Conservation (phyloP, 2,113 vertebrate genomes). For the Oncorhynchus tshawytscha region DNA sequence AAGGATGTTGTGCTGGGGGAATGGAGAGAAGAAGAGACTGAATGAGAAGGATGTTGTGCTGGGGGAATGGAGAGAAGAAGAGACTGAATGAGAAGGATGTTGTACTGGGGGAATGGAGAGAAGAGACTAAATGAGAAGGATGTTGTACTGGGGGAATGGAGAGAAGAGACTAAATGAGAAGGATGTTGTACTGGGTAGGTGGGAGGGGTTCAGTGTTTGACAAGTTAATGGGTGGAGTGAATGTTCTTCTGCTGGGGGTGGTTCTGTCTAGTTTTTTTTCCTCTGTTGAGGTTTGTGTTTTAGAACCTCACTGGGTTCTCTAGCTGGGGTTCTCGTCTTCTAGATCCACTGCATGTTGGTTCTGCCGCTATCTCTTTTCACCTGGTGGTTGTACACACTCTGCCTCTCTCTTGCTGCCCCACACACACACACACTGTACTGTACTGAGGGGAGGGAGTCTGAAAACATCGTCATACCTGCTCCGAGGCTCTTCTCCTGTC, state of each 20-base stretch:
- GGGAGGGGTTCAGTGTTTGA: no score
- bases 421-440: no score
- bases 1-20: background rate
- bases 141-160: background rate
- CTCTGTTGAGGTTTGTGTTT: background rate
- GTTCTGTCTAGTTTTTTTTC: no score
- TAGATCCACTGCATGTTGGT: background rate
- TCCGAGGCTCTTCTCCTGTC: background rate
- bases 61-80: background rate
- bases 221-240: no score
- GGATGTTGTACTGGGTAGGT: background rate
- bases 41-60: background rate
- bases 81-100: background rate
- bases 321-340: background rate
- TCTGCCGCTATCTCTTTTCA: background rate
- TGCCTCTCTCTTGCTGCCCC: background rate
- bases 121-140: background rate
- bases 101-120: background rate
- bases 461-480: no score
- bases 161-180: background rate
- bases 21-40: background rate
- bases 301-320: background rate
- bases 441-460: background rate
- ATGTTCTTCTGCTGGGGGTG: background rate
- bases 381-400: no score